Evolutionary conservation across 2,113 vertebrate species (phyloP).

Genomic region (Sylvietta virens): DNA sequence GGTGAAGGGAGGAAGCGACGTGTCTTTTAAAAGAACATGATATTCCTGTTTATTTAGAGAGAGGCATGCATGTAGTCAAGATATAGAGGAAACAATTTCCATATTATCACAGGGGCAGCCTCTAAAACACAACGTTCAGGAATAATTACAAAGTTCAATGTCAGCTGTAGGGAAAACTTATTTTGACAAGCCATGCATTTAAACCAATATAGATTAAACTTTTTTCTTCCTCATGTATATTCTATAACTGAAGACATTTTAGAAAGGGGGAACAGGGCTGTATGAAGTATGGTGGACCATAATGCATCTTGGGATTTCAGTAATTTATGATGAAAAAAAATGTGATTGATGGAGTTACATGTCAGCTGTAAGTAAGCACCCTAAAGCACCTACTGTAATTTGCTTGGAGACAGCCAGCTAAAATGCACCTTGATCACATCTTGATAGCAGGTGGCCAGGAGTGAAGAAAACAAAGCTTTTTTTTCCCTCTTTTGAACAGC

Average conservation of each 20-base stretch:
- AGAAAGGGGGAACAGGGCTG: background rate
- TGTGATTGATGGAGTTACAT: constrained; percentile 33
- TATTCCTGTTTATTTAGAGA: background rate
- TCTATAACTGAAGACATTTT: constrained; percentile 7
- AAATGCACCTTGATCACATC: constrained; percentile 37
- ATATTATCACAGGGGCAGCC: background rate
- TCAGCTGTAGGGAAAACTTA: constrained; percentile 3
- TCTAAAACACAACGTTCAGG: background rate
- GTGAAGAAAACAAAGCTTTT: background rate
- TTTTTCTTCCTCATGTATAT: background rate
- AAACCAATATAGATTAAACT: constrained; percentile 24
- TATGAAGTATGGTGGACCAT: constrained; percentile 41
- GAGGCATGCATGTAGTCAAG: background rate
- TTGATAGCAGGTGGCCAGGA: constrained; percentile 20
- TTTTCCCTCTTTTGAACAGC: background rate
- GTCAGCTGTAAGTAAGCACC: constrained; percentile 4
- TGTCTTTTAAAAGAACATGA: background rate
- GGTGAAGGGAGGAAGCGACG: fast-evolving
- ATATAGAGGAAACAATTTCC: background rate
- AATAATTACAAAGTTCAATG: constrained; percentile 26
- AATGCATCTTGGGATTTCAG: background rate
- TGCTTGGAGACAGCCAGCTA: constrained; percentile 29
- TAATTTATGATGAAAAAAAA: constrained; percentile 48
- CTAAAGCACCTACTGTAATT: constrained; percentile 18
- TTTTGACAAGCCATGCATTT: constrained; percentile 32